Evolutionary conservation across 2,888 invertebrate genomes (phyloP).

Genomic region (Drosophila meridionalis): DNA sequence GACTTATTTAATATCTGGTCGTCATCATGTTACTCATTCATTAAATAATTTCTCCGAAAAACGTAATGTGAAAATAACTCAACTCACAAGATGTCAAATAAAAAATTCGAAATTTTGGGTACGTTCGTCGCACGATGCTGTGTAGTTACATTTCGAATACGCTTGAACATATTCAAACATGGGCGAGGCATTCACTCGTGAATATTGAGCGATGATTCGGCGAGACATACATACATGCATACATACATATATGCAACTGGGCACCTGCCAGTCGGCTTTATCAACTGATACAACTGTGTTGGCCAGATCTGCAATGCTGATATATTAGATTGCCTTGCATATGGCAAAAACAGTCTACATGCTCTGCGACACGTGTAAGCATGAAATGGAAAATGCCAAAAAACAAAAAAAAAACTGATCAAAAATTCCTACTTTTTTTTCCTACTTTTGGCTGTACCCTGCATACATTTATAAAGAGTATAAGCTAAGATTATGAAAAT

Average conservation of each 20-base stretch:
- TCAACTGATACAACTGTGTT: conserved; percentile 5
- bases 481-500: neutral
- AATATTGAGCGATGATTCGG: conserved; percentile 21
- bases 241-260: conserved; percentile 22
- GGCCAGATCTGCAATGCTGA: conserved; percentile 31
- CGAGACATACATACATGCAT: neutral
- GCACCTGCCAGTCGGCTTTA: conserved; percentile 45
- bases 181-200: conserved; percentile 45
- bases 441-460: conserved; percentile 7
- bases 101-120: conserved; percentile 1
- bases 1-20: neutral
- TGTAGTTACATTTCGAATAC: conserved; percentile 14
- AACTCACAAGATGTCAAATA: conserved; percentile 4
- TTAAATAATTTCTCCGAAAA: conserved; percentile 14
- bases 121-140: conserved; percentile 10
- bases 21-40: neutral
- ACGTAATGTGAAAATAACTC: conserved; percentile 1
- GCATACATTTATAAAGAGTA: neutral
- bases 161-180: conserved; percentile 34
- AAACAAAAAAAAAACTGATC: conserved; percentile 17
- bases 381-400: conserved; percentile 33
- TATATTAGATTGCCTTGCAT: conserved; percentile 21
- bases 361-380: conserved; percentile 62
- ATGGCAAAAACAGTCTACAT: conserved; percentile 21
- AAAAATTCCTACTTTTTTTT: conserved; percentile 24